A percentile compares a stretch with the other conserved stretches of the same genome.
Evolutionary conservation across 2,797 vertebrate species (phyloP).

Genomic region (Lateolabrax maculatus): DNA sequence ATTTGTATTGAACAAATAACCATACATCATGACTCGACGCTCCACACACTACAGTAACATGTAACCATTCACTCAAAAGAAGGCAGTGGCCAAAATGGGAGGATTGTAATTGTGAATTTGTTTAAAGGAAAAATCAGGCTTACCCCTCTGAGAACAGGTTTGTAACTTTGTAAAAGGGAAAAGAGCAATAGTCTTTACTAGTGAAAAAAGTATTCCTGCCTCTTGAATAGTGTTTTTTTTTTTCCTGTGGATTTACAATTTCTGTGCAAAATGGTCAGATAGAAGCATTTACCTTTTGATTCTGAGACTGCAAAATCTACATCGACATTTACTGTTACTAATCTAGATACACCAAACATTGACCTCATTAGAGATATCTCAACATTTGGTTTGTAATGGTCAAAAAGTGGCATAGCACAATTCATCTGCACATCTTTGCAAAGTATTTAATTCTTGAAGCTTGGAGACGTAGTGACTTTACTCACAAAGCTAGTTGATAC

Average conservation of each 20-base stretch:
- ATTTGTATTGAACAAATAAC: neutral
- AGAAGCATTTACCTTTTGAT: neutral
- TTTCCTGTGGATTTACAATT: neutral
- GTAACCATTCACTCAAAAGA: too few relatives aligned
- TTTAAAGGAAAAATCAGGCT: neutral
- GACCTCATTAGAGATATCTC: neutral
- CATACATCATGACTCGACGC: neutral
- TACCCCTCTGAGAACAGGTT: neutral
- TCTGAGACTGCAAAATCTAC: neutral
- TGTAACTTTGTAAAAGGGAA: neutral
- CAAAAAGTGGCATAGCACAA: neutral
- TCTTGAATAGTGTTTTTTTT: neutral
- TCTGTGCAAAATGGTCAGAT: neutral
- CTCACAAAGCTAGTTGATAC: too few relatives aligned
- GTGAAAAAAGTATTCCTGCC: neutral
- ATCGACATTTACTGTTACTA: neutral
- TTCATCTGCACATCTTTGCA: neutral
- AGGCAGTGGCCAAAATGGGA: neutral
- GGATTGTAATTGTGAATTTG: neutral
- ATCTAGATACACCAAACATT: neutral
- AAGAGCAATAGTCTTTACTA: too few relatives aligned
- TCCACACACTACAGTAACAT: too few relatives aligned
- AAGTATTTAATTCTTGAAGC: neutral
- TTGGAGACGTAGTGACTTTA: neutral
- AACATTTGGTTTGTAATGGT: neutral